Conservation (phyloP, 2,888 invertebrate genomes). For the Drosophila stalkeri region DNA sequence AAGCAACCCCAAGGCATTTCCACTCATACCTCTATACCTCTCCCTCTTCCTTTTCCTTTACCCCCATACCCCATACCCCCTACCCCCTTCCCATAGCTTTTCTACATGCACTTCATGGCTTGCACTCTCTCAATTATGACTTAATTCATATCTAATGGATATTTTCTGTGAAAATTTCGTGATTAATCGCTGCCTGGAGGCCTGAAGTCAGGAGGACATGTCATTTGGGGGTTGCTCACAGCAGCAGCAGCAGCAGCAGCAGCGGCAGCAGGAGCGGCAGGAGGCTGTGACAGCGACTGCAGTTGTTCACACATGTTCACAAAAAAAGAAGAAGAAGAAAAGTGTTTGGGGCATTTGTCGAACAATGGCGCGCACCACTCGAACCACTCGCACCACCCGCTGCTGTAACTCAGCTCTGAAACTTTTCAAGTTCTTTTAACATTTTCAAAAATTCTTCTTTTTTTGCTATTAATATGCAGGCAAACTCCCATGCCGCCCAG, state of each 20-base stretch:
- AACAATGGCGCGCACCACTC: constrained; percentile 41
- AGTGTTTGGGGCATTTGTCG: constrained; percentile 30
- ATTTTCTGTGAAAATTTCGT: constrained; percentile 80
- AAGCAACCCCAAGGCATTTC: constrained; percentile 43
- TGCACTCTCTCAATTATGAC: constrained; percentile 82
- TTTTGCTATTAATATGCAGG: constrained; percentile 46
- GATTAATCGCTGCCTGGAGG: constrained; percentile 78
- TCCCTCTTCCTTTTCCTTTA: background rate
- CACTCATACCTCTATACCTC: background rate
- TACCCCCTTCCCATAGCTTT: background rate
- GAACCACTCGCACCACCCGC: constrained; percentile 52
- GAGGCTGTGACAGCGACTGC: constrained; percentile 43
- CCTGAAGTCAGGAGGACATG: constrained; percentile 20
- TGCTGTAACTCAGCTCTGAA: constrained; percentile 36
- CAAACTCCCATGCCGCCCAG: too few species aligned
- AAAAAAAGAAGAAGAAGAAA: constrained; percentile 33
- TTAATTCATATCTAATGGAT: constrained; percentile 82
- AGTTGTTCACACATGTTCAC: constrained; percentile 82
- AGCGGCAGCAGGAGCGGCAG: background rate
- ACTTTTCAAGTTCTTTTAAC: constrained; percentile 48
- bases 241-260: background rate
- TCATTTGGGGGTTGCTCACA: constrained; percentile 47
- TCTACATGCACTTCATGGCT: constrained; percentile 66
- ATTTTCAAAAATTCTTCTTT: constrained; percentile 57
- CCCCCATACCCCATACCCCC: background rate